Percentiles rank a stretch among this genome's conserved stretches.
Evolutionary conservation across 1,140 invertebrate species (phyloP).

Genomic region (Triops longicaudatus): DNA sequence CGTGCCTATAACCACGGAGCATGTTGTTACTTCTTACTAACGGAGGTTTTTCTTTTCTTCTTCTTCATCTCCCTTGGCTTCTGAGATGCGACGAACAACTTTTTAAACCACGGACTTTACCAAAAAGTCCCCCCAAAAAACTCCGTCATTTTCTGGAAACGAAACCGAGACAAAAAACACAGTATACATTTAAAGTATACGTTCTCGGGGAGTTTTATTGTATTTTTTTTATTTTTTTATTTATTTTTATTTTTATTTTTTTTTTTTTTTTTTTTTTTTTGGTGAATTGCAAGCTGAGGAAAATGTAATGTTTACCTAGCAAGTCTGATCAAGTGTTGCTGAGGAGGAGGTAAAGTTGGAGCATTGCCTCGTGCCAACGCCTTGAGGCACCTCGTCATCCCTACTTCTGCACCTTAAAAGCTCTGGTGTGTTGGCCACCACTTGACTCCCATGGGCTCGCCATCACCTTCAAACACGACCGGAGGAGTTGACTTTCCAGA

Average conservation of each 20-base stretch:
- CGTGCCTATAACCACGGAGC: neutral
- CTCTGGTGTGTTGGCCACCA: neutral
- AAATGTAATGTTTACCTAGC: neutral
- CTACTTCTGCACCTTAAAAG: neutral
- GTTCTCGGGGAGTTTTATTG: too few relatives aligned
- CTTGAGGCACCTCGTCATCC: neutral
- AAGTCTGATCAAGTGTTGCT: neutral
- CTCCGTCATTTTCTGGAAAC: too few relatives aligned
- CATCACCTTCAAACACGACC: slow-evolving; percentile 11
- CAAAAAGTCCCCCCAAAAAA: too few relatives aligned
- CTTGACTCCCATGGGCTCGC: neutral
- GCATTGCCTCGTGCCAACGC: slow-evolving; percentile 10
- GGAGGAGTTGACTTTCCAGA: neutral
- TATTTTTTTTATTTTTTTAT: too few relatives aligned
- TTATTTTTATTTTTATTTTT: too few relatives aligned
- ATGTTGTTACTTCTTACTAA: neutral
- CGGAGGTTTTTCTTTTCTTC: neutral
- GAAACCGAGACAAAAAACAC: too few relatives aligned
- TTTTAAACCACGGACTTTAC: too few relatives aligned
- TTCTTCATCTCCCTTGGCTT: too few relatives aligned
- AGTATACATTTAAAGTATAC: too few relatives aligned
- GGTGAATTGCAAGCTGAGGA: neutral
- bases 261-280: too few relatives aligned
- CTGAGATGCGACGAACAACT: neutral
- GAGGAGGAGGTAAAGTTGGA: neutral